phyloP scores from a whole-genome alignment of 2,113 vertebrate genomes.

The Callospermophilus lateralis region DNA sequence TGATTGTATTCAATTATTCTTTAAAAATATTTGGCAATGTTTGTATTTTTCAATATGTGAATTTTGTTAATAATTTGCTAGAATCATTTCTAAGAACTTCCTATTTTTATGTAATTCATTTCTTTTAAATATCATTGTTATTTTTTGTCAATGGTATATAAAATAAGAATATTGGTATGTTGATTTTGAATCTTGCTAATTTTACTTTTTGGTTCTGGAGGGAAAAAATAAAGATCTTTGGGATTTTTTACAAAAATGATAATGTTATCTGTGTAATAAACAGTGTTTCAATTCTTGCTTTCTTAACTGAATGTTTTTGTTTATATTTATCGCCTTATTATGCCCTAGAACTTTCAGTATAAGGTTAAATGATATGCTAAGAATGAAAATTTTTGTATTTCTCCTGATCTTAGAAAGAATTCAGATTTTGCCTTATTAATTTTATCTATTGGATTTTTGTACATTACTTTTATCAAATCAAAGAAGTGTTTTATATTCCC shows the following conservation, averaged over 20 bases:
- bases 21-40: neutral
- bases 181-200: neutral
- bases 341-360: neutral
- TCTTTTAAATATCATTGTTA: neutral
- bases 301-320: neutral
- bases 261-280: neutral
- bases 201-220: neutral
- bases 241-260: neutral
- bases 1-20: neutral
- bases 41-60: neutral
- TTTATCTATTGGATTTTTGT: neutral
- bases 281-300: neutral
- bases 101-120: neutral
- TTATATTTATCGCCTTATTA: neutral
- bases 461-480: neutral
- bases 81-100: neutral
- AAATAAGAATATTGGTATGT: neutral
- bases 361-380: neutral
- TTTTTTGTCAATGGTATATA: neutral
- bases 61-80: neutral
- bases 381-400: neutral
- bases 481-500: neutral
- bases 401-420: neutral
- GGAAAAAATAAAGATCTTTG: neutral
- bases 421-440: neutral